phyloP scores from a whole-genome alignment of 2,113 vertebrate species.

The Fregetta grallaria region DNA sequence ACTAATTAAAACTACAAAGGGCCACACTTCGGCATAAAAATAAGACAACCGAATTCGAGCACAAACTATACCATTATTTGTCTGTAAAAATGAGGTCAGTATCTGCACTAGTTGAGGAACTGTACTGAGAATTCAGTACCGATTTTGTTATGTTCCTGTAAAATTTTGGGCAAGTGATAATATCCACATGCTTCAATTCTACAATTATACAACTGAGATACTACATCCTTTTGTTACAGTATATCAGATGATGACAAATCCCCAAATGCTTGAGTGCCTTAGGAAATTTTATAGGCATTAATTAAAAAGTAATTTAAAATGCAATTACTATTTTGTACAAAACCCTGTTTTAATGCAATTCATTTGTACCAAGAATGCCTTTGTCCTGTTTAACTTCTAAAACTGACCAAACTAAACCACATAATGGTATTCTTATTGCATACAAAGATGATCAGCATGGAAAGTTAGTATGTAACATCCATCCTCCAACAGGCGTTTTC shows the following conservation, averaged over 20 bases:
- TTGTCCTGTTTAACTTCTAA: background rate
- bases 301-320: background rate
- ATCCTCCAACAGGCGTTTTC: background rate
- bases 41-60: background rate
- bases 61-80: background rate
- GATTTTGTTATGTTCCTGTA: background rate
- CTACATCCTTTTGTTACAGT: background rate
- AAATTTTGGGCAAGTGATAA: background rate
- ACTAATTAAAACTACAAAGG: background rate
- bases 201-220: background rate
- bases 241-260: background rate
- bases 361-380: background rate
- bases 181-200: background rate
- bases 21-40: background rate
- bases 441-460: background rate
- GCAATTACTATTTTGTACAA: background rate
- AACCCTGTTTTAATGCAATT: background rate
- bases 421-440: background rate
- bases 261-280: background rate
- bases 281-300: background rate
- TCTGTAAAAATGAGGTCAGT: background rate
- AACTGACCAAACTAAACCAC: background rate
- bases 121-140: background rate
- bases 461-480: background rate
- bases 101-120: background rate